phyloP scores from a whole-genome alignment of 1,140 invertebrate species.

The Hyles vespertilio region DNA sequence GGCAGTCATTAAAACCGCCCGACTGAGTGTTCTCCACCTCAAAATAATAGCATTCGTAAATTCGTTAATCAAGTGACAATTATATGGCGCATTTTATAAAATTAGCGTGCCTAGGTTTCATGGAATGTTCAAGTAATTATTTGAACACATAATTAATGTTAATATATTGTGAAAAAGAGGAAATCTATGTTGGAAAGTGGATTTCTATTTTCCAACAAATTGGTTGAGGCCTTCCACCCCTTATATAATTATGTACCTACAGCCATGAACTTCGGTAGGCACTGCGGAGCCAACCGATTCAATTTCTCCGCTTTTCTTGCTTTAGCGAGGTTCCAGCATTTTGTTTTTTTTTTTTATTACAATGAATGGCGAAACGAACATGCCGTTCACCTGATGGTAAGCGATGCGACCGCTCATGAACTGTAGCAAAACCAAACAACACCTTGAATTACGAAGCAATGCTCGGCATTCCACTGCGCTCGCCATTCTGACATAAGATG shows the following conservation, averaged over 20 bases:
- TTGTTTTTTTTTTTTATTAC: slow-evolving; percentile 18
- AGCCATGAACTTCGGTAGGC: slow-evolving; percentile 4
- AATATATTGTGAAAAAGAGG: slow-evolving; percentile 2
- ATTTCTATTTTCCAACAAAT: slow-evolving; percentile 6
- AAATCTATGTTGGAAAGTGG: slow-evolving; percentile 11
- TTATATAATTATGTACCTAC: background rate
- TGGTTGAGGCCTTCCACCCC: slow-evolving; percentile 14
- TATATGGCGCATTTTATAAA: background rate
- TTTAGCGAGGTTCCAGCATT: slow-evolving; percentile 17
- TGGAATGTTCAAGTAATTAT: too few species aligned
- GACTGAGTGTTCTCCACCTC: slow-evolving; percentile 15
- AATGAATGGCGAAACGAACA: too few species aligned
- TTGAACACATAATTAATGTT: too few species aligned
- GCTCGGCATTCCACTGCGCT: too few species aligned
- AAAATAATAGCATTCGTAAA: slow-evolving; percentile 4
- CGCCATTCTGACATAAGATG: too few species aligned
- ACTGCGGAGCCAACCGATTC: slow-evolving; percentile 18
- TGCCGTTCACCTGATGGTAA: too few species aligned
- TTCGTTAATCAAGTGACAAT: slow-evolving; percentile 5
- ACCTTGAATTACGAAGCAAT: too few species aligned
- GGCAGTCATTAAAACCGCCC: slow-evolving; percentile 19
- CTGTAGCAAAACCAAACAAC: too few species aligned
- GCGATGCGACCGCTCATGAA: too few species aligned
- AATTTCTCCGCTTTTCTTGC: slow-evolving; percentile 27
- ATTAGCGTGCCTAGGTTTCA: too few species aligned